A percentile compares a stretch with the other conserved stretches of the same genome.
These are phyloP conservation scores for Physella acuta DNA, from an alignment of 1,140 invertebrate species.

Conservation along the genomic window DNA sequence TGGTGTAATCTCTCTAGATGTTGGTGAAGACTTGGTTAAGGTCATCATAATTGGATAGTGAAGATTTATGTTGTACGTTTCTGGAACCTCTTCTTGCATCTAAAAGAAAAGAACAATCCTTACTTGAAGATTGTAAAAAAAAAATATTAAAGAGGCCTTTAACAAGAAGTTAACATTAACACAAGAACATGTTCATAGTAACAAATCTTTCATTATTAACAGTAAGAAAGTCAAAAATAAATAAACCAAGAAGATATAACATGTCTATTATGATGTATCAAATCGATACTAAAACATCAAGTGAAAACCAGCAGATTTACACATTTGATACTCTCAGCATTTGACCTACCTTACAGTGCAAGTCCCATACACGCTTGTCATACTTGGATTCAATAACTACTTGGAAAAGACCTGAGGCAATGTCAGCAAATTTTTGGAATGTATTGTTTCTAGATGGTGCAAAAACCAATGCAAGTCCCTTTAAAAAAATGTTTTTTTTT, in stretches of 20 bases:
- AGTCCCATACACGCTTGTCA: constrained; percentile 40
- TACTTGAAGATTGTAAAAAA: too few species aligned
- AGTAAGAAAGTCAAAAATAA: not conserved
- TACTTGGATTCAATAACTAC: constrained; percentile 39
- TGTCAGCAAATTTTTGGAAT: constrained; percentile 69
- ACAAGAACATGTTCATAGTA: not conserved
- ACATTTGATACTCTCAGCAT: not conserved
- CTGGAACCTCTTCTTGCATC: constrained; percentile 12
- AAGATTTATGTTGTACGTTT: constrained; percentile 2
- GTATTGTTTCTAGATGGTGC: constrained; percentile 75
- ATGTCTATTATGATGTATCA: not conserved
- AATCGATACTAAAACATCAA: not conserved
- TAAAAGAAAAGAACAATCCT: not conserved
- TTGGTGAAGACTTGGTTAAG: constrained; percentile 2
- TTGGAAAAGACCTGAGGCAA: constrained; percentile 40
- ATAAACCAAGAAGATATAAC: not conserved
- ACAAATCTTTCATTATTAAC: not conserved
- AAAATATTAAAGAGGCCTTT: not conserved
- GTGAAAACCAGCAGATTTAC: not conserved
- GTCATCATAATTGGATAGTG: constrained; percentile 21
- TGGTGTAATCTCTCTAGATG: constrained; percentile 16
- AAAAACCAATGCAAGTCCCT: constrained; percentile 74
- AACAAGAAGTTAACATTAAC: not conserved
- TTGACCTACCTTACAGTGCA: constrained; percentile 42
- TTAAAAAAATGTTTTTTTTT: constrained; percentile 17